phyloP scores from a whole-genome alignment of 2,797 vertebrate genomes.

The Semaprochilodus insignis region DNA sequence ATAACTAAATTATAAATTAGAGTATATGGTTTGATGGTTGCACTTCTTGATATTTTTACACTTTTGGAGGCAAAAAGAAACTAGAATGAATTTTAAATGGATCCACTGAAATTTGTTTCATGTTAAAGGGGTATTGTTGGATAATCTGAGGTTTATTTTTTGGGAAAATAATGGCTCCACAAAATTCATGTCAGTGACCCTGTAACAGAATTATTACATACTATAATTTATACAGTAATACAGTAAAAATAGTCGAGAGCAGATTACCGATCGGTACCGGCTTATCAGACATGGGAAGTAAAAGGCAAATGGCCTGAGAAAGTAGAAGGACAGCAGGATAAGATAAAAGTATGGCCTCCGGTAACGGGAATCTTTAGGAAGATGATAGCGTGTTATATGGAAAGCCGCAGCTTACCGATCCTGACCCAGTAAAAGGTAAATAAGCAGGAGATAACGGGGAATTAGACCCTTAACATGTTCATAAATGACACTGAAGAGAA shows the following conservation, averaged over 20 bases:
- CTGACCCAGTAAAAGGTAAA: slow-evolving; percentile 70
- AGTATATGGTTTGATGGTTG: too few relatives aligned
- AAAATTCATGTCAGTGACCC: too few relatives aligned
- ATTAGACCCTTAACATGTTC: slow-evolving; percentile 77
- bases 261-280: not conserved
- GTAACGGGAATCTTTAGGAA: slow-evolving; percentile 8
- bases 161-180: too few relatives aligned
- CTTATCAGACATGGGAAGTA: not conserved
- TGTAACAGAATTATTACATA: not conserved
- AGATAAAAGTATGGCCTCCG: not conserved
- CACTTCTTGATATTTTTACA: too few relatives aligned
- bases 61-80: too few relatives aligned
- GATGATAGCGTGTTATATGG: slow-evolving; percentile 3
- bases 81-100: too few relatives aligned
- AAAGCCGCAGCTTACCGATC: slow-evolving; percentile 58
- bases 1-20: too few relatives aligned
- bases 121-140: too few relatives aligned
- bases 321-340: not conserved
- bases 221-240: not conserved
- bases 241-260: not conserved
- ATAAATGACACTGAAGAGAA: slow-evolving; percentile 69
- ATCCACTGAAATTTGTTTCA: too few relatives aligned
- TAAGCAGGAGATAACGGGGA: slow-evolving; percentile 72
- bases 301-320: not conserved
- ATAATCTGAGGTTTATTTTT: too few relatives aligned